A percentile compares a stretch with the other conserved stretches of the same genome.
Evolutionary conservation across 2,113 vertebrate species (phyloP).

Genomic region (Corydoras maculifer): DNA sequence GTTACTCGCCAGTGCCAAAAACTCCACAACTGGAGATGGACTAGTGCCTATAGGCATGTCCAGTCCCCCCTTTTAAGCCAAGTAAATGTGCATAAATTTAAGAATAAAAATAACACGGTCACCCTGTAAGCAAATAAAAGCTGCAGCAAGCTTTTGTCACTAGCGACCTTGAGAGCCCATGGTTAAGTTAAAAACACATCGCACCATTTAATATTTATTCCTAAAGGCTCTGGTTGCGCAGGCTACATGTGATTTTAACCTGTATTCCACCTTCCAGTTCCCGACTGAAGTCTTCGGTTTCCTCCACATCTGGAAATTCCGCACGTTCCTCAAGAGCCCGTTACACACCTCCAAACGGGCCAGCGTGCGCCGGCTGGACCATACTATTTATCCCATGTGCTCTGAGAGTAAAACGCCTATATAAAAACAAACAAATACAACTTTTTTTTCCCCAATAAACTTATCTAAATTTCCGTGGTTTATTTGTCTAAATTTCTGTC

Average conservation of each 20-base stretch:
- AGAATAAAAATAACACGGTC: no score
- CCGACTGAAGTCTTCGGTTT: constrained; percentile 76
- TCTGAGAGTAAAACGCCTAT: no score
- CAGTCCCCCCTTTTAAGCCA: not conserved
- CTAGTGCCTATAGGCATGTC: constrained; percentile 5
- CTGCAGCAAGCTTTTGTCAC: not conserved
- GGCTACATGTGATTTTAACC: constrained; percentile 61
- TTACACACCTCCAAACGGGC: constrained; percentile 86
- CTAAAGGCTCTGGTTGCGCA: no score
- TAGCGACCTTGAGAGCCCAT: no score
- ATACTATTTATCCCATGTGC: not conserved
- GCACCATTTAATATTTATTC: no score
- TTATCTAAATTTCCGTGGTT: no score
- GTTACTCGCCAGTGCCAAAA: constrained; percentile 38
- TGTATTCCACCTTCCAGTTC: constrained; percentile 77
- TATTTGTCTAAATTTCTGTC: no score
- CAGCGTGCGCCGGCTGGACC: constrained; percentile 45
- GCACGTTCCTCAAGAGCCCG: constrained; percentile 82
- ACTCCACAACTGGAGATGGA: constrained; percentile 33
- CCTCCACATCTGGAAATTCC: constrained; percentile 95
- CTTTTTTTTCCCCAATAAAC: no score
- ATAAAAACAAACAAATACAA: no score
- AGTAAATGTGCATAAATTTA: not conserved
- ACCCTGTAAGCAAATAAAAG: no score
- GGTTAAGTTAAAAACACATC: no score